Percentiles rank a stretch among this genome's conserved stretches.
Conservation (phyloP, 2,888 invertebrate species). For the Spisula solida region DNA sequence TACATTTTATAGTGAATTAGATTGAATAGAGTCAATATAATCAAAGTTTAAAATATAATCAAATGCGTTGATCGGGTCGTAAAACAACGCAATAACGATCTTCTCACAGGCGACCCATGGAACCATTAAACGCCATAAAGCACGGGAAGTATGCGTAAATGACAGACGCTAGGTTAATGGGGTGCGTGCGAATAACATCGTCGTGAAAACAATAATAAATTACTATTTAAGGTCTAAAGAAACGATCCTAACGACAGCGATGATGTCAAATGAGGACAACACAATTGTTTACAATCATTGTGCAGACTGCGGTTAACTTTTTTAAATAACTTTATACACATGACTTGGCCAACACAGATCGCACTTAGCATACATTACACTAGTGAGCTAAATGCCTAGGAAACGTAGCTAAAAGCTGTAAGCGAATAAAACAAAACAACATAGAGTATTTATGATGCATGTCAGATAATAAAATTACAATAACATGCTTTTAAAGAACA, state of each 20-base stretch:
- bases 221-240: background rate
- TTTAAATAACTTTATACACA: no score
- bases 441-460: no score
- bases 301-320: no score
- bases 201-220: background rate
- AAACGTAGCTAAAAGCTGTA: no score
- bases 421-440: no score
- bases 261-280: no score
- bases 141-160: background rate
- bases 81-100: background rate
- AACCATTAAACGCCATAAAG: background rate
- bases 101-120: background rate
- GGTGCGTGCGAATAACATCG: background rate
- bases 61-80: background rate
- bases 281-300: no score
- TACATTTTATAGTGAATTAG: background rate
- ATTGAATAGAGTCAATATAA: background rate
- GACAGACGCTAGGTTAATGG: background rate
- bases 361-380: no score
- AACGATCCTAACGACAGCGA: background rate
- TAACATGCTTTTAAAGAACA: no score
- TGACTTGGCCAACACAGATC: no score
- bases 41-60: slow-evolving; percentile 1
- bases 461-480: no score
- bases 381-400: no score